Evolutionary conservation across 2,113 vertebrate genomes (phyloP).

Genomic region (Vidua macroura): DNA sequence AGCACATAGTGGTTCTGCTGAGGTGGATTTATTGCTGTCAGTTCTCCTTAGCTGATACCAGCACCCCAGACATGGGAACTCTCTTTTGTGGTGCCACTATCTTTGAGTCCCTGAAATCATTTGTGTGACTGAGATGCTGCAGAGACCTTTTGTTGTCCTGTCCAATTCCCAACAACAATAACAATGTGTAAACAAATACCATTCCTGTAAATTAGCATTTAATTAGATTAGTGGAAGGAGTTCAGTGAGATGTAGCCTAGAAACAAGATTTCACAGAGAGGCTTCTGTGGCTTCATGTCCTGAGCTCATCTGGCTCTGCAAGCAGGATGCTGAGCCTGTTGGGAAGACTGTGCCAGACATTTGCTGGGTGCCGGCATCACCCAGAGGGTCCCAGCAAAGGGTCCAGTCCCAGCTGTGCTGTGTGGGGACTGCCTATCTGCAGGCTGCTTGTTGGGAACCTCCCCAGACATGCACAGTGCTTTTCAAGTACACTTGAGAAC

Average conservation of each 20-base stretch:
- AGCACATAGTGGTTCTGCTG: neutral
- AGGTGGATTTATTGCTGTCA: slow-evolving; percentile 5
- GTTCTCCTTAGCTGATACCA: accelerated
- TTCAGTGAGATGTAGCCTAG: neutral
- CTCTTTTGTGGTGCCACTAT: slow-evolving; percentile 25
- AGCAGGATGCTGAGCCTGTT: accelerated
- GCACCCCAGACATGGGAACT: neutral
- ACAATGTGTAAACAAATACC: neutral
- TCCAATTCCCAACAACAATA: neutral
- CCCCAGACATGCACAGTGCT: neutral
- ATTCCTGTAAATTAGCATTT: slow-evolving; percentile 30
- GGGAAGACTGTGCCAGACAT: neutral
- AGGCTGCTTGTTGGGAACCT: neutral
- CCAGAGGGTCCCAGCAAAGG: neutral
- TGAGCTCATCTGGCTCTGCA: neutral
- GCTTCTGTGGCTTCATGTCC: neutral
- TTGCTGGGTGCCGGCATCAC: neutral
- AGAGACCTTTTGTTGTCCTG: neutral
- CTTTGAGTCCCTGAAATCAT: slow-evolving; percentile 8
- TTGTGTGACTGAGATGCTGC: neutral
- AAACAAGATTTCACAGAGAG: neutral
- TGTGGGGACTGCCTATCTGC: accelerated
- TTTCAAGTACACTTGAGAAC: neutral
- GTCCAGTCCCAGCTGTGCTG: accelerated
- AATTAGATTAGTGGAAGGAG: neutral